phyloP scores from a whole-genome alignment of 1,140 invertebrate species.

The Neotoxoptera formosana region DNA sequence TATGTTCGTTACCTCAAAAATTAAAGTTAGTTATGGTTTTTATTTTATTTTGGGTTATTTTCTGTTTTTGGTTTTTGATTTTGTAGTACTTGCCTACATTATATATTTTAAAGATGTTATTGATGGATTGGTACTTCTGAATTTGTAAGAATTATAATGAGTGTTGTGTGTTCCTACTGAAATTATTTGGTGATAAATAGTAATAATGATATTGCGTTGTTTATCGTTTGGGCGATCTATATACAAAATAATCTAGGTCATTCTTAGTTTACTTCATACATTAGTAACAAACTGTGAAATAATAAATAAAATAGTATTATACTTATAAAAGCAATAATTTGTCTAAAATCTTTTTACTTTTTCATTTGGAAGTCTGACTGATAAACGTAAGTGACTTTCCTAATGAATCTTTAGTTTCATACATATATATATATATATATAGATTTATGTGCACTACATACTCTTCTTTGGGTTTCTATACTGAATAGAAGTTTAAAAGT shows the following conservation, averaged over 20 bases:
- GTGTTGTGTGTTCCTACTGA: background rate
- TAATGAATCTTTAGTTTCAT: constrained; percentile 3
- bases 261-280: background rate
- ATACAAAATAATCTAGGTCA: background rate
- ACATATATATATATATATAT: background rate
- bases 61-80: background rate
- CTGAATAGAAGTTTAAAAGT: constrained; percentile 6
- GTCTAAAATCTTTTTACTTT: background rate
- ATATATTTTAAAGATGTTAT: background rate
- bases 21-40: background rate
- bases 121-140: background rate
- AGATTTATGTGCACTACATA: background rate
- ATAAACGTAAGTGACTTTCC: background rate
- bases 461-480: background rate
- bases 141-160: background rate
- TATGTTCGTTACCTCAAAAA: background rate
- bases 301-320: background rate
- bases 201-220: background rate
- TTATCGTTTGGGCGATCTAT: background rate
- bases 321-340: background rate
- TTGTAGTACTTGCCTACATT: background rate
- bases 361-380: background rate
- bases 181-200: background rate
- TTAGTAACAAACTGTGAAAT: background rate
- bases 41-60: background rate